Percentiles rank a stretch among this genome's conserved stretches.
Conservation (phyloP, 2,113 vertebrate species). For the Carassius auratus region DNA sequence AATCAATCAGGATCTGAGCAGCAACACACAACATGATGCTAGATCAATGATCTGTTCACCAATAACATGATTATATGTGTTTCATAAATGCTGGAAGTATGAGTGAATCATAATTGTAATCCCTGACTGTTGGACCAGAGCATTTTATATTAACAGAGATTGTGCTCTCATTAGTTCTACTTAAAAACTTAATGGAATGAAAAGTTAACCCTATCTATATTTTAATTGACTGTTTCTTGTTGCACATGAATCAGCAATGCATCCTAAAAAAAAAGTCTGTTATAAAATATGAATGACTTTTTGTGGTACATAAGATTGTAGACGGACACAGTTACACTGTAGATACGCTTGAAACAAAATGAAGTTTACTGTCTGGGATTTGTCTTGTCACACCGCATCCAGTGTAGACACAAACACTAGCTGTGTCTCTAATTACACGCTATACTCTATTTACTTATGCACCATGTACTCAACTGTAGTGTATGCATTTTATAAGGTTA, state of each 20-base stretch:
- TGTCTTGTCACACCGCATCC: no score
- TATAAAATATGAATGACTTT: not conserved
- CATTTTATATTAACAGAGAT: not conserved
- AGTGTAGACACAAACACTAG: no score
- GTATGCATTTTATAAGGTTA: no score
- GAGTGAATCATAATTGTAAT: not conserved
- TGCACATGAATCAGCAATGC: not conserved
- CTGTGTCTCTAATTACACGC: no score
- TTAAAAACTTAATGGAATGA: not conserved
- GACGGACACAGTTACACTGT: no score
- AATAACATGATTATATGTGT: not conserved
- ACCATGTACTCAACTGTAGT: no score
- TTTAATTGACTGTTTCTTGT: not conserved
- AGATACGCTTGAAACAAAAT: no score
- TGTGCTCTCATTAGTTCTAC: constrained; percentile 2
- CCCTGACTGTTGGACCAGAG: not conserved
- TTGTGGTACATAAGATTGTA: not conserved
- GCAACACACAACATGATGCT: not conserved
- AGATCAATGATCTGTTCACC: constrained; percentile 11
- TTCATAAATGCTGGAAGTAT: constrained; percentile 22
- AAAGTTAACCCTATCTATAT: not conserved
- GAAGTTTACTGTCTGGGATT: no score
- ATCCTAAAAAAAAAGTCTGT: not conserved
- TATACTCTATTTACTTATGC: no score
- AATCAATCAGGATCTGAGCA: constrained; percentile 29